Conservation (phyloP, 2,888 invertebrate species). For the Monopis laevigella region DNA sequence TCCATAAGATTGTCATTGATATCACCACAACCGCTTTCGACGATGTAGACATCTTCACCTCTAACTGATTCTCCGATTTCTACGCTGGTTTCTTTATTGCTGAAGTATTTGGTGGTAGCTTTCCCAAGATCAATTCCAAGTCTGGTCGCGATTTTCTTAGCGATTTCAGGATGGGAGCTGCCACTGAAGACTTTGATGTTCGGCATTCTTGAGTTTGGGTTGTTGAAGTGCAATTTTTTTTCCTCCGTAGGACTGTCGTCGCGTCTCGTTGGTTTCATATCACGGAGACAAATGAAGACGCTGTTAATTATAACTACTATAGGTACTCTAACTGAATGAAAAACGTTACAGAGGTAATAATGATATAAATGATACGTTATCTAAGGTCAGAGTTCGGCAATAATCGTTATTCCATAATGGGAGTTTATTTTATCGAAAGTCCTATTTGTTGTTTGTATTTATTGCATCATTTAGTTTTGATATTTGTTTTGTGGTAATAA, state of each 20-base stretch:
- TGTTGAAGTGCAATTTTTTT: slow-evolving; percentile 26
- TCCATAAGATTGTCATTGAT: slow-evolving; percentile 94
- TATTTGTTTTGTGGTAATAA: slow-evolving; percentile 3
- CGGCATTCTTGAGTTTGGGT: slow-evolving; percentile 79
- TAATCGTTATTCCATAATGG: neutral
- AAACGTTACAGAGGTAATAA: too few relatives aligned
- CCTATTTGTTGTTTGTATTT: neutral
- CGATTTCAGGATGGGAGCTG: slow-evolving; percentile 95
- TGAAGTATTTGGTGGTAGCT: slow-evolving; percentile 98
- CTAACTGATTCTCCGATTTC: slow-evolving; percentile 92
- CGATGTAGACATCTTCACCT: slow-evolving; percentile 93
- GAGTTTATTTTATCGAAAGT: slow-evolving; percentile 1
- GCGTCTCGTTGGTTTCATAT: slow-evolving; percentile 46
- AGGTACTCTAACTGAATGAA: slow-evolving; percentile 35
- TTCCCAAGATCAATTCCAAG: slow-evolving; percentile 95
- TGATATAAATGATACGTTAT: neutral
- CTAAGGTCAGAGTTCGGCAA: slow-evolving; percentile 8
- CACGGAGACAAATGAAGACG: slow-evolving; percentile 26
- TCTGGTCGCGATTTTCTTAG: slow-evolving; percentile 93
- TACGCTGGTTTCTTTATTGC: slow-evolving; percentile 96
- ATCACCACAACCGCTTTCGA: slow-evolving; percentile 90
- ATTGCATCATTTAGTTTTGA: slow-evolving; percentile 8
- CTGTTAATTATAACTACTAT: slow-evolving; percentile 28
- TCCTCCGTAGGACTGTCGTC: too few relatives aligned
- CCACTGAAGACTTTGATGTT: slow-evolving; percentile 99